Conservation (phyloP, 2,113 vertebrate species). For the Eulacestoma nigropectus region DNA sequence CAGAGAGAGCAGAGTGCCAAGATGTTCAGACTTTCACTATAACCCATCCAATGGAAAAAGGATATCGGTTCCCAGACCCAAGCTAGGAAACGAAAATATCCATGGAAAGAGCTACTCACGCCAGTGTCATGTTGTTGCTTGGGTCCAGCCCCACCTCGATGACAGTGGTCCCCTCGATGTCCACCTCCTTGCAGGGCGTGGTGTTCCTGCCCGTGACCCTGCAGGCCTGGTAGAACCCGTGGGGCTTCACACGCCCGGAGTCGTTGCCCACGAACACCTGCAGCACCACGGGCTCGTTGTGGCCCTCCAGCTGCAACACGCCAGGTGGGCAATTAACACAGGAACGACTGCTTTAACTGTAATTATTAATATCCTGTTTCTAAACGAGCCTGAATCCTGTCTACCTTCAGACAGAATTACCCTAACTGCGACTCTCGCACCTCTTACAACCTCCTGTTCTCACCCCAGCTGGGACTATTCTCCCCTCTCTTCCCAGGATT, state of each 20-base stretch:
- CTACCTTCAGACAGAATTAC: neutral
- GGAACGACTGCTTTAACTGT: accelerated
- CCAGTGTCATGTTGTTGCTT: slow-evolving; percentile 91
- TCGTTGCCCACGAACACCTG: slow-evolving; percentile 97
- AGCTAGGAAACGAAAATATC: accelerated
- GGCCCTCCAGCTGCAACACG: slow-evolving; percentile 87
- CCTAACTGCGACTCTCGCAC: accelerated
- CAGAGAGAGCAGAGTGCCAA: neutral
- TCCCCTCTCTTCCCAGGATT: neutral
- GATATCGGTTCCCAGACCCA: neutral
- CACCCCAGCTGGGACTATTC: neutral
- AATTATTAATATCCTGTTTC: neutral
- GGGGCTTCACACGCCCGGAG: slow-evolving; percentile 91
- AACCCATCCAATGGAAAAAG: neutral
- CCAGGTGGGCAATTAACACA: neutral
- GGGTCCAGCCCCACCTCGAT: slow-evolving; percentile 95
- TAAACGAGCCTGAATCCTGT: neutral
- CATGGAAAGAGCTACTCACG: slow-evolving; percentile 75
- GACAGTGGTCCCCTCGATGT: slow-evolving; percentile 94
- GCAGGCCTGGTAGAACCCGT: slow-evolving; percentile 99
- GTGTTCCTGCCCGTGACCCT: slow-evolving; percentile 96
- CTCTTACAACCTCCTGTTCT: neutral
- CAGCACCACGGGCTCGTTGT: slow-evolving; percentile 90
- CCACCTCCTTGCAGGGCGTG: slow-evolving; percentile 95
- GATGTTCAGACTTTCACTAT: neutral